phyloP scores from a whole-genome alignment of 2,797 vertebrate species.

The Pteronotus mesoamericanus region DNA sequence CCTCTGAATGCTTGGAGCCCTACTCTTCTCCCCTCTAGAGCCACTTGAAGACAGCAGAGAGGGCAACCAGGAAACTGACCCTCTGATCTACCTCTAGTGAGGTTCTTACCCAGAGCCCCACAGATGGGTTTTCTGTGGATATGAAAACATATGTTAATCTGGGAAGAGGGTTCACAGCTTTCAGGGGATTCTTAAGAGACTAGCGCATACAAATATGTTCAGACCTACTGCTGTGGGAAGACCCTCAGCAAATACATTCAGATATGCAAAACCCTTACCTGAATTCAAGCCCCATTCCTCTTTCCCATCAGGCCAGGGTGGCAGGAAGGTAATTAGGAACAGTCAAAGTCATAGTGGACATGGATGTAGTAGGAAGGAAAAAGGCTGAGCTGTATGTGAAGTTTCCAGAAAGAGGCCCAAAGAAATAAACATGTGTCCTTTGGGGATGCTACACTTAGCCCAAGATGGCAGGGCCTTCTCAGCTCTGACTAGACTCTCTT shows the following conservation, averaged over 20 bases:
- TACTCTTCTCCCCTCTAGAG: background rate
- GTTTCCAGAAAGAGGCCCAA: background rate
- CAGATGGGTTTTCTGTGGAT: background rate
- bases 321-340: background rate
- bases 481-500: background rate
- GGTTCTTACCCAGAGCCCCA: background rate
- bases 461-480: background rate
- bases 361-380: background rate
- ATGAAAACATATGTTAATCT: background rate
- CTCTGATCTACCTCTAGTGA: background rate
- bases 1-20: background rate
- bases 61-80: background rate
- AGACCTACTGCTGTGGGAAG: background rate
- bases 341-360: background rate
- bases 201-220: background rate
- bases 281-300: background rate
- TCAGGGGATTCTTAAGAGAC: background rate
- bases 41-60: background rate
- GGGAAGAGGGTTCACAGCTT: background rate
- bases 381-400: background rate
- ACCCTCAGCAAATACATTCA: background rate
- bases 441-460: background rate
- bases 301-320: background rate
- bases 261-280: background rate
- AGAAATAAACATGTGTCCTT: background rate